Conservation (phyloP, 2,113 vertebrate species). For the Tyto alba region DNA sequence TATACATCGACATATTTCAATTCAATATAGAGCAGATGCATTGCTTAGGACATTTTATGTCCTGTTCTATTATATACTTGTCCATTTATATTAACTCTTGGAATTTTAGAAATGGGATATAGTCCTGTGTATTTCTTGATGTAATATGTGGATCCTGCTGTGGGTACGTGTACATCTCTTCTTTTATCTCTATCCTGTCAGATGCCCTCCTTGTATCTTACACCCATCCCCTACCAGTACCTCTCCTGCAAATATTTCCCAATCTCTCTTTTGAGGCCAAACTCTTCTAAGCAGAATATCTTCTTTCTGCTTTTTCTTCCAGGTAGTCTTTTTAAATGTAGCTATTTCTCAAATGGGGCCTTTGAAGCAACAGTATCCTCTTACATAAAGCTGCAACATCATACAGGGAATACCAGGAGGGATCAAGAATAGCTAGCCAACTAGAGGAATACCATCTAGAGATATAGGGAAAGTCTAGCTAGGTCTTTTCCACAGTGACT, state of each 20-base stretch:
- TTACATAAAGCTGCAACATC: not conserved
- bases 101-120: not conserved
- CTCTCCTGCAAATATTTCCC: not conserved
- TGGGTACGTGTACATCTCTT: too few relatives aligned
- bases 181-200: not conserved
- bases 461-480: not conserved
- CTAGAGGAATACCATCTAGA: not conserved
- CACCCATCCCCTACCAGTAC: not conserved
- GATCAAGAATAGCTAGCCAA: not conserved
- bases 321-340: not conserved
- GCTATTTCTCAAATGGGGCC: not conserved
- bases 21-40: not conserved
- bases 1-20: not conserved
- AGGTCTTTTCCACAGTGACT: not conserved
- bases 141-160: not conserved
- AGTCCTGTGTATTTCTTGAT: not conserved
- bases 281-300: not conserved
- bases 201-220: not conserved
- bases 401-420: not conserved
- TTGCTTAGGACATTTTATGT: slow-evolving; percentile 1
- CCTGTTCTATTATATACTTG: not conserved
- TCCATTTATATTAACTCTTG: not conserved
- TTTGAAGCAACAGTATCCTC: not conserved
- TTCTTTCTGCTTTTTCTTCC: not conserved
- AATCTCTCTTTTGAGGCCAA: not conserved